Evolutionary conservation across 2,888 invertebrate genomes (phyloP), one percentile per base, ranked within the genome.

Genomic region (Neria commutata): DNA sequence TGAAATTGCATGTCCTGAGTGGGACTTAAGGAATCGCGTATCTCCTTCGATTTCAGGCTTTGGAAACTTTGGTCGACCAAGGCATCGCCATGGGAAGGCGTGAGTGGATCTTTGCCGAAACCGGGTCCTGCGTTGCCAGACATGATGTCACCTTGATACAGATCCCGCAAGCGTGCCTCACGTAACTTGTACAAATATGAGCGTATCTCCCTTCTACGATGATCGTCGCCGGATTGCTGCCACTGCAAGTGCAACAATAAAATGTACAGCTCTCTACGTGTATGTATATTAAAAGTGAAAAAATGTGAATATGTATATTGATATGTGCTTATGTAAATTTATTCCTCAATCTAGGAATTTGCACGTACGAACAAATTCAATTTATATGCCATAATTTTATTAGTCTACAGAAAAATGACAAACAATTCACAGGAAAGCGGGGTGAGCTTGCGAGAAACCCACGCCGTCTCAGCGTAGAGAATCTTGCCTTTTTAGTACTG

Each of bases 221-320:
- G 90, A 80, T 91, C 91, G 82, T 94, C 93, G 75, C 92, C 91
- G 48, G 93, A 90, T 79, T 91, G 89, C 83, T 91, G 89, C 91
- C 92, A 92, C 91, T 91, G 83, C n/a, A 84, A n/a, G 16, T n/a
- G n/a, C 10, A n/a, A 6, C 16, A 37, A 37, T 37, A 19, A 21
- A 4, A 42, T 19, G 17, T 37, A 10, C 37, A n/a, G n/a, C n/a
- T n/a, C n/a, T n/a, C n/a, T n/a, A n/a, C n/a, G n/a, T n/a, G n/a
- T n/a, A n/a, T n/a, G n/a, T n/a, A n/a, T n/a, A n/a, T n/a, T n/a
- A n/a, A n/a, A n/a, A n/a, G n/a, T n/a, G n/a, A n/a, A n/a, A n/a
- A n/a, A n/a, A n/a, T n/a, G n/a, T n/a, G n/a, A n/a, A n/a, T n/a
- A n/a, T n/a, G n/a, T n/a, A n/a, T n/a, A n/a, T n/a, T n/a, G n/a